A percentile compares a stretch with the other conserved stretches of the same genome.
These are phyloP conservation scores for Desmodus rotundus DNA, from an alignment of 2,113 vertebrate species.

Conservation along the genomic window DNA sequence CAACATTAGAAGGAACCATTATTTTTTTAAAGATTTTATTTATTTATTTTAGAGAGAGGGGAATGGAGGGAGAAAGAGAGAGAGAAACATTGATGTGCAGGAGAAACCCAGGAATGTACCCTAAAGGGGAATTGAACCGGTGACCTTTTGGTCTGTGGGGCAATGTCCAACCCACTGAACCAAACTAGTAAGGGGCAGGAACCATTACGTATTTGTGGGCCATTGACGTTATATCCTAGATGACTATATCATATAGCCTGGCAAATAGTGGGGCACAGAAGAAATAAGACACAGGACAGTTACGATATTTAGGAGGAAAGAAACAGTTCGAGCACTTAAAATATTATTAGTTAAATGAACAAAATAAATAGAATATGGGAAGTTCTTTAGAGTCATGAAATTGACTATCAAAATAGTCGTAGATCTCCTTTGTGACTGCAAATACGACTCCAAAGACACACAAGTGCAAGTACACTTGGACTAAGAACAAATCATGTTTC, in stretches of 20 bases:
- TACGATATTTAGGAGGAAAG: not conserved
- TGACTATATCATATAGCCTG: not conserved
- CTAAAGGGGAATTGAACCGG: too few species aligned
- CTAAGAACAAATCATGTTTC: not conserved
- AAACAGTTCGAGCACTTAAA: not conserved
- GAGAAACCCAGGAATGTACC: too few species aligned
- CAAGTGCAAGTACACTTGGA: not conserved
- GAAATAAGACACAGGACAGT: not conserved
- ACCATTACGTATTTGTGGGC: not conserved
- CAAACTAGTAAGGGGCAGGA: not conserved
- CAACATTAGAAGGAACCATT: not conserved
- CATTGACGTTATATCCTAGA: not conserved
- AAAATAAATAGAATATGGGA: not conserved
- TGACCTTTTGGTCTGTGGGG: too few species aligned
- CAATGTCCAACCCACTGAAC: too few species aligned
- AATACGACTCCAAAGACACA: not conserved
- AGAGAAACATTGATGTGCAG: too few species aligned
- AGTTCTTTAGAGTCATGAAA: not conserved
- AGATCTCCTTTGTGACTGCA: not conserved
- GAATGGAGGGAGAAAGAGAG: too few species aligned
- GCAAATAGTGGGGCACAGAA: not conserved
- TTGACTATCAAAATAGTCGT: not conserved
- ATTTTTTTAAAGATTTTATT: too few species aligned
- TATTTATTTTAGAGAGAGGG: too few species aligned
- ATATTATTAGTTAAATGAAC: not conserved